Evolutionary conservation across 2,113 vertebrate species (phyloP).

Genomic region (Puma concolor): DNA sequence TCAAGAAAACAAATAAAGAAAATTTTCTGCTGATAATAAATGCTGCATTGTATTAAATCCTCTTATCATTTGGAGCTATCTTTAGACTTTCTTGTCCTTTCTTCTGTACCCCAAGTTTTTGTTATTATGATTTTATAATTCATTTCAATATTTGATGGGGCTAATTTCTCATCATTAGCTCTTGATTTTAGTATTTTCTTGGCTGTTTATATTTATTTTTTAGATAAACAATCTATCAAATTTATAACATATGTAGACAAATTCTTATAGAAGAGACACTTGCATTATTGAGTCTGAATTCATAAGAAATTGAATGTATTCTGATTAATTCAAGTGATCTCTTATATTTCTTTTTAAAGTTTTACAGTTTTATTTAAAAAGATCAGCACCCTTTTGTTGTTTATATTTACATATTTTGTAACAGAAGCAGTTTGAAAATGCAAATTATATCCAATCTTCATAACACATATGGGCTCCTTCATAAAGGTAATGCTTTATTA

Average conservation of each 20-base stretch:
- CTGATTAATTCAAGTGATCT: neutral
- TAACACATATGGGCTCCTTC: neutral
- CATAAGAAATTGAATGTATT: neutral
- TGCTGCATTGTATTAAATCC: neutral
- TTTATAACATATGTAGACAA: neutral
- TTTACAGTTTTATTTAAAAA: neutral
- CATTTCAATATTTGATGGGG: neutral
- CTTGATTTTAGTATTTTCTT: neutral
- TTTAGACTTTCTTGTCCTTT: neutral
- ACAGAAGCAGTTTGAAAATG: neutral
- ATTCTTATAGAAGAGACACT: neutral
- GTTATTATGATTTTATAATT: neutral
- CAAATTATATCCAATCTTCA: neutral
- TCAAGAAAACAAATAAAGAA: neutral
- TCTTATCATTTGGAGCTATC: neutral
- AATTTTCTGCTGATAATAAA: neutral
- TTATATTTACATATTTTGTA: neutral
- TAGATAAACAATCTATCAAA: neutral
- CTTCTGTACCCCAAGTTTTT: neutral
- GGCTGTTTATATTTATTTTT: neutral
- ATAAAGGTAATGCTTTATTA: neutral
- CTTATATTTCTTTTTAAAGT: neutral
- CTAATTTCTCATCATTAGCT: neutral
- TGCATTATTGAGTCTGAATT: neutral
- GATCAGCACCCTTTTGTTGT: neutral